Evolutionary conservation across 2,888 invertebrate species (phyloP).

Genomic region (Melipona beecheii): DNA sequence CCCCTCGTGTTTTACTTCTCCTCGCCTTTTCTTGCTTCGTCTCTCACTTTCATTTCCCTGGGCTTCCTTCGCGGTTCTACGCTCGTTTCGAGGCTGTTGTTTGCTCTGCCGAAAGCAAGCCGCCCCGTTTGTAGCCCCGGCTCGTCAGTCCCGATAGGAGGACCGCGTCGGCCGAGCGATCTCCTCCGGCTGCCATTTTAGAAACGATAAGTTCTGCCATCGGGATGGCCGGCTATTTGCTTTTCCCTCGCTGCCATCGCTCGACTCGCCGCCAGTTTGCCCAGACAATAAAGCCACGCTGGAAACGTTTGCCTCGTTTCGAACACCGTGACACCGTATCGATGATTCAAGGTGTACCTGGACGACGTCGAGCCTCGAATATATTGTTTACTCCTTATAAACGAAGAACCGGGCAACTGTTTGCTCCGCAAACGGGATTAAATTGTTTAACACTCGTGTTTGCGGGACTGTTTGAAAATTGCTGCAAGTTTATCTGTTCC

Average conservation of each 20-base stretch:
- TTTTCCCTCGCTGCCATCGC: slow-evolving; percentile 31
- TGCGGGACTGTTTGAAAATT: neutral
- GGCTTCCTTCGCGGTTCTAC: slow-evolving; percentile 12
- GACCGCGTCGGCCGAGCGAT: slow-evolving; percentile 11
- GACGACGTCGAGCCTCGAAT: neutral
- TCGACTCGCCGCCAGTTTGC: slow-evolving; percentile 24
- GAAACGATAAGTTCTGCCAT: slow-evolving; percentile 58
- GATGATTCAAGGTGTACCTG: slow-evolving; percentile 1
- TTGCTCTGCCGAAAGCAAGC: slow-evolving; percentile 69
- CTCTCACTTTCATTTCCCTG: neutral
- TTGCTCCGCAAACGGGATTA: neutral
- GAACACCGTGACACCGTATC: slow-evolving; percentile 11
- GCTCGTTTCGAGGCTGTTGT: slow-evolving; percentile 45
- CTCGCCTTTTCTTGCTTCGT: neutral
- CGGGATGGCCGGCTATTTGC: slow-evolving; percentile 57
- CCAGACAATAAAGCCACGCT: slow-evolving; percentile 35
- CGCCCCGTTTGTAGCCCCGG: slow-evolving; percentile 19
- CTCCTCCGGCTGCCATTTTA: slow-evolving; percentile 51
- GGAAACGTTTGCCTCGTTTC: slow-evolving; percentile 23
- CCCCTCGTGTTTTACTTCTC: slow-evolving; percentile 38
- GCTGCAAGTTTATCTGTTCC: neutral
- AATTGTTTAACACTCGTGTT: neutral
- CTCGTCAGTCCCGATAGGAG: slow-evolving; percentile 64
- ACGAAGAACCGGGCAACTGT: neutral
- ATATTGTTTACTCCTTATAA: neutral